phyloP scores from a whole-genome alignment of 2,888 invertebrate species.

The Mystacides longicornis region DNA sequence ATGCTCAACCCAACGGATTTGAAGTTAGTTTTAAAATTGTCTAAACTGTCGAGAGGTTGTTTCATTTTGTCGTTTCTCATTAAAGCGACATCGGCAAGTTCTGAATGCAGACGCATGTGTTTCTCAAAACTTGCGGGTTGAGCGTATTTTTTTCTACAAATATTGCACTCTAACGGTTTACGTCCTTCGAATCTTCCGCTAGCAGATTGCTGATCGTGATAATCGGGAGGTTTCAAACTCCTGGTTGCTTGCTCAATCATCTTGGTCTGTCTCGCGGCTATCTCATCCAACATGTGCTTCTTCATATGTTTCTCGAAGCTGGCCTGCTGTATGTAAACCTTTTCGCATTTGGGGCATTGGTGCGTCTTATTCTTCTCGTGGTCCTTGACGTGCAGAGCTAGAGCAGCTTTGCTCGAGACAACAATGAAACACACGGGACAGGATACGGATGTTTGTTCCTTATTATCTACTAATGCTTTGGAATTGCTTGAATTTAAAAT shows the following conservation, averaged over 20 bases:
- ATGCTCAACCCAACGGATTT: conserved; percentile 3
- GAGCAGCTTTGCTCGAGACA: conserved; percentile 19
- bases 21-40: conserved; percentile 6
- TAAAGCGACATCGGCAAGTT: conserved; percentile 18
- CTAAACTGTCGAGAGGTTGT: conserved; percentile 10
- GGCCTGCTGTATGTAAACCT: conserved; percentile 25
- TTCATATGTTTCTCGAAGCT: conserved; percentile 25
- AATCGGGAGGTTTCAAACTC: conserved; percentile 9
- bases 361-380: conserved; percentile 24
- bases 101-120: conserved; percentile 25
- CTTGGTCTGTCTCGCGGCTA: conserved; percentile 16
- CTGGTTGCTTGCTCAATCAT: conserved; percentile 19
- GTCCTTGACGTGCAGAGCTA: conserved; percentile 23
- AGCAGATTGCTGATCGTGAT: background rate
- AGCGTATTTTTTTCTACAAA: conserved; percentile 25
- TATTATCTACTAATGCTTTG: background rate
- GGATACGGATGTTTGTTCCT: conserved; percentile 8
- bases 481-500: conserved; percentile 19
- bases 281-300: conserved; percentile 22
- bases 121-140: conserved; percentile 26
- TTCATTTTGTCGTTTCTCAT: conserved; percentile 10
- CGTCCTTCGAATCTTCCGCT: conserved; percentile 5
- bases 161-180: conserved; percentile 23
- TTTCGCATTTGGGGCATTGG: conserved; percentile 24
- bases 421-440: conserved; percentile 23